phyloP scores from a whole-genome alignment of 2,113 vertebrate genomes.

The Datnioides undecimradiatus region DNA sequence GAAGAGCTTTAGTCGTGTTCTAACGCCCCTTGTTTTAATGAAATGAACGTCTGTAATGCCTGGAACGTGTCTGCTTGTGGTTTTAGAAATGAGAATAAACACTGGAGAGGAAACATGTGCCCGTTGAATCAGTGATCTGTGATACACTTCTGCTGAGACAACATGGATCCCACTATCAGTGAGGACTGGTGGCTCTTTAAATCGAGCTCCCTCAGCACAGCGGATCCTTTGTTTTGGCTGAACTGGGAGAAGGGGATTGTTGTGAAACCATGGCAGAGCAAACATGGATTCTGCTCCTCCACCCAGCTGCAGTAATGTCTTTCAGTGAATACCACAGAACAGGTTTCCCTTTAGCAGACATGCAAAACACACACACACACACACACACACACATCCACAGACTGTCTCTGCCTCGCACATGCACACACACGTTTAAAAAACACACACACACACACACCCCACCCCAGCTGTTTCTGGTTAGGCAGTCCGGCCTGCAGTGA shows the following conservation, averaged over 20 bases:
- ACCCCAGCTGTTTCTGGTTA: conserved; percentile 50
- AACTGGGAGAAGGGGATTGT: conserved; percentile 60
- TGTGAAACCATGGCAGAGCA: conserved; percentile 80
- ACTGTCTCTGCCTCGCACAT: conserved; percentile 37
- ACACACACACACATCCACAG: conserved; percentile 3
- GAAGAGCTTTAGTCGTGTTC: not conserved
- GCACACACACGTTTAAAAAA: conserved; percentile 47
- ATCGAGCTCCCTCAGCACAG: conserved; percentile 49
- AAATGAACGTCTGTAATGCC: not conserved
- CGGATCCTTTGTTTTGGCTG: conserved; percentile 59
- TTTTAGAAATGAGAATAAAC: conserved; percentile 18
- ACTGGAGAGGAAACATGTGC: not conserved
- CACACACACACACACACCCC: conserved; percentile 55
- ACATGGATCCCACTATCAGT: not conserved
- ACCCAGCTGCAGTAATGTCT: conserved; percentile 50
- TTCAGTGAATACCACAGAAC: conserved; percentile 69
- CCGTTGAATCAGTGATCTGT: not conserved
- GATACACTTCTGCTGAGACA: not conserved
- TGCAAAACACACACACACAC: conserved; percentile 28
- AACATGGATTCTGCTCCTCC: conserved; percentile 71
- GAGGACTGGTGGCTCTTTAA: conserved; percentile 33
- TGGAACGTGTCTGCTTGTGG: not conserved
- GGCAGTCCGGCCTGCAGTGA: conserved; percentile 32
- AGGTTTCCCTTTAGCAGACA: conserved; percentile 54
- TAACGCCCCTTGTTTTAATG: not conserved